phyloP scores from a whole-genome alignment of 1,140 invertebrate species.

The Drosophila oshimai region DNA sequence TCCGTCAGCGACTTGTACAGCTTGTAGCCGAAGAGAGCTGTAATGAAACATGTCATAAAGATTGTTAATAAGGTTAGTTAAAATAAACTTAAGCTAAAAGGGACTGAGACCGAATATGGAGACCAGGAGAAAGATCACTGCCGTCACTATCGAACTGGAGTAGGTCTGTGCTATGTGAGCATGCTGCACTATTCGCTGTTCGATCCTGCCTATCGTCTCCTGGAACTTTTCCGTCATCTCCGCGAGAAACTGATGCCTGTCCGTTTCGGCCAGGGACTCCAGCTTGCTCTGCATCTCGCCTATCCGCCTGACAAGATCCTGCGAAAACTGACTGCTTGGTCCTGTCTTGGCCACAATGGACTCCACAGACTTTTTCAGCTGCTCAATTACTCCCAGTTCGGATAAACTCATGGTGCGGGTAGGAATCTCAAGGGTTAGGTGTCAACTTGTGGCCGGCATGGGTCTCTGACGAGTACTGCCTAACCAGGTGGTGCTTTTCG shows the following conservation, averaged over 20 bases:
- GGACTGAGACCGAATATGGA: slow-evolving; percentile 64
- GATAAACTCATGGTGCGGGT: slow-evolving; percentile 15
- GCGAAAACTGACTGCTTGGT: slow-evolving; percentile 61
- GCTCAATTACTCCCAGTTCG: slow-evolving; percentile 51
- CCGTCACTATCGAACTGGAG: slow-evolving; percentile 62
- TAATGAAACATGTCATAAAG: too few relatives aligned
- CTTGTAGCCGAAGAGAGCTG: slow-evolving; percentile 93
- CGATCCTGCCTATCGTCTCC: slow-evolving; percentile 56
- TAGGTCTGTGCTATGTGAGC: slow-evolving; percentile 63
- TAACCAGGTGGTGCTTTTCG: neutral
- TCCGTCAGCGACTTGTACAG: slow-evolving; percentile 90
- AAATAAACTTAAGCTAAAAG: neutral
- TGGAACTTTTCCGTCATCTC: slow-evolving; percentile 71
- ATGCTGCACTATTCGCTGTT: slow-evolving; percentile 58
- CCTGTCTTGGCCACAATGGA: slow-evolving; percentile 65
- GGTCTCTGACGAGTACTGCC: slow-evolving; percentile 21
- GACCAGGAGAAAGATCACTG: slow-evolving; percentile 66
- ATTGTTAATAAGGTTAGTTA: slow-evolving; percentile 7
- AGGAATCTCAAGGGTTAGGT: neutral
- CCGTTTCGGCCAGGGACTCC: slow-evolving; percentile 53
- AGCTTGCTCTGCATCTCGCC: slow-evolving; percentile 58
- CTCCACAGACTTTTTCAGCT: slow-evolving; percentile 64
- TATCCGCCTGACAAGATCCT: slow-evolving; percentile 59
- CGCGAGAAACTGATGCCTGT: slow-evolving; percentile 50
- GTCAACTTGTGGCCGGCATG: slow-evolving; percentile 45